A percentile compares a stretch with the other conserved stretches of the same genome.
These are phyloP conservation scores for Globicephala melas DNA, from an alignment of 2,113 vertebrate species.

Conservation along the genomic window DNA sequence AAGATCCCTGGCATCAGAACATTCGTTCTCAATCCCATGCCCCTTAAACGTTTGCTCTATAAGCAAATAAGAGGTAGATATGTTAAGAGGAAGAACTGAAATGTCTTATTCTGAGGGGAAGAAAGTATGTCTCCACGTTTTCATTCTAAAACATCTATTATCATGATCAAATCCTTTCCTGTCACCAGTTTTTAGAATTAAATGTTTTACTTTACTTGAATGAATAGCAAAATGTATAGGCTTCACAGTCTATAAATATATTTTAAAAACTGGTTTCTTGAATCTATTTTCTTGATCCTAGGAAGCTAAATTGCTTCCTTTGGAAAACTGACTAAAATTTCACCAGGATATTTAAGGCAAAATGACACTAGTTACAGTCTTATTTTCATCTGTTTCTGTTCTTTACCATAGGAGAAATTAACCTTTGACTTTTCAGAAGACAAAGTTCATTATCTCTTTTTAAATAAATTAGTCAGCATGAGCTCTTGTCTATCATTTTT, in stretches of 20 bases:
- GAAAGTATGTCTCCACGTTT: constrained; percentile 58
- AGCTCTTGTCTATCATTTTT: neutral
- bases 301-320: neutral
- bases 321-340: neutral
- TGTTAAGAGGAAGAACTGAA: constrained; percentile 65
- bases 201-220: constrained; percentile 39
- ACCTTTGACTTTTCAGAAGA: constrained; percentile 17
- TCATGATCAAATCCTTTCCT: constrained; percentile 55
- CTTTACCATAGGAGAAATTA: neutral
- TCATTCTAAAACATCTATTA: constrained; percentile 65
- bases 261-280: neutral
- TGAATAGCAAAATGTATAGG: neutral
- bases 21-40: constrained; percentile 16
- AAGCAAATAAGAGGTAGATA: constrained; percentile 69
- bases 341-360: neutral
- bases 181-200: constrained; percentile 50
- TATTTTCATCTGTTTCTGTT: constrained; percentile 27
- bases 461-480: neutral
- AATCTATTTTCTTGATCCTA: neutral
- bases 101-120: constrained; percentile 55
- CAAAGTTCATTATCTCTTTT: constrained; percentile 13
- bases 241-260: neutral
- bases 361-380: neutral
- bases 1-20: constrained; percentile 66
- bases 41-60: constrained; percentile 58